phyloP scores from a whole-genome alignment of 2,113 vertebrate species.

The Fukomys damarensis region DNA sequence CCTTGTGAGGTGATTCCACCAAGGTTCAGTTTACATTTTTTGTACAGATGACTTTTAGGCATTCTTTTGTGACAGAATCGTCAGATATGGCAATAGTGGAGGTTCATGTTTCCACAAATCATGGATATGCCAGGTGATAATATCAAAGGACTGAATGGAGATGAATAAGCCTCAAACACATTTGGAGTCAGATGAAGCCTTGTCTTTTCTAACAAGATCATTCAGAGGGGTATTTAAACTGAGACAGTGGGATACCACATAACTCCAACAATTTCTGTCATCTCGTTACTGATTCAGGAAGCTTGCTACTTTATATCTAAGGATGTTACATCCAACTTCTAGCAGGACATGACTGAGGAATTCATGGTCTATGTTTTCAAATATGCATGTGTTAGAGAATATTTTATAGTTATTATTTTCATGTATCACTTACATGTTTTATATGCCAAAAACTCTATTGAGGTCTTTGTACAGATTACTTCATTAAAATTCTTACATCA shows the following conservation, averaged over 20 bases:
- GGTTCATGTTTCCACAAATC: neutral
- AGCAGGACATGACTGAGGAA: neutral
- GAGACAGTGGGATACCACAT: neutral
- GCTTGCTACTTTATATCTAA: conserved; percentile 17
- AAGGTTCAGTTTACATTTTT: neutral
- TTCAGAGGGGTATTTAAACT: neutral
- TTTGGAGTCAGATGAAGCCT: neutral
- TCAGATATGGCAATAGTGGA: neutral
- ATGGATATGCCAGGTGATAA: neutral
- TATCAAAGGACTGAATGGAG: neutral
- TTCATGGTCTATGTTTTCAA: conserved; percentile 24
- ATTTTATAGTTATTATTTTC: conserved; percentile 42
- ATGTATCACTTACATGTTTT: neutral
- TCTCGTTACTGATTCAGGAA: neutral
- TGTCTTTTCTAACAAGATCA: neutral
- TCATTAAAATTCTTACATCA: conserved; percentile 69
- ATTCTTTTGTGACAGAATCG: neutral
- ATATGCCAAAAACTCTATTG: neutral
- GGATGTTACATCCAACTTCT: neutral
- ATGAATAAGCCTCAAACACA: neutral
- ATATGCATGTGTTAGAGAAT: neutral
- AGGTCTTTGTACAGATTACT: conserved; percentile 6
- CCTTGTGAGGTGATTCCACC: neutral
- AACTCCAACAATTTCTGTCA: neutral
- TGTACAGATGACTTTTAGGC: neutral